Evolutionary conservation across 2,113 vertebrate genomes (phyloP).

Genomic region (human): GRCh38 chrX:134173501-134174000

Average conservation of each 20-base stretch:
- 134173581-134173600: slow-evolving; percentile 69
- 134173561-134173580: slow-evolving; percentile 12
- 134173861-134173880: slow-evolving; percentile 28
- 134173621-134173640: background rate
- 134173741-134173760: slow-evolving; percentile 31
- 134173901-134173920: slow-evolving; percentile 49
- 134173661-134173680: background rate
- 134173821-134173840: slow-evolving; percentile 52
- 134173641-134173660: slow-evolving; percentile 25
- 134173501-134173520: background rate
- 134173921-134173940: slow-evolving; percentile 41
- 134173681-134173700: background rate
- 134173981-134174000: slow-evolving; percentile 37
- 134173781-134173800: background rate
- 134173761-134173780: slow-evolving; percentile 73
- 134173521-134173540: slow-evolving; percentile 41
- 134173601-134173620: slow-evolving; percentile 30
- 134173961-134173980: slow-evolving; percentile 22
- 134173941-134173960: background rate
- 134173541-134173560: background rate
- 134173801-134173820: background rate
- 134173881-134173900: slow-evolving; percentile 17
- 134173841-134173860: slow-evolving; percentile 20
- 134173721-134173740: background rate
- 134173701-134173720: background rate